Conservation (phyloP, 37 sponge, comb jelly and placozoan genomes). For the Lycopodina hypogea region DNA sequence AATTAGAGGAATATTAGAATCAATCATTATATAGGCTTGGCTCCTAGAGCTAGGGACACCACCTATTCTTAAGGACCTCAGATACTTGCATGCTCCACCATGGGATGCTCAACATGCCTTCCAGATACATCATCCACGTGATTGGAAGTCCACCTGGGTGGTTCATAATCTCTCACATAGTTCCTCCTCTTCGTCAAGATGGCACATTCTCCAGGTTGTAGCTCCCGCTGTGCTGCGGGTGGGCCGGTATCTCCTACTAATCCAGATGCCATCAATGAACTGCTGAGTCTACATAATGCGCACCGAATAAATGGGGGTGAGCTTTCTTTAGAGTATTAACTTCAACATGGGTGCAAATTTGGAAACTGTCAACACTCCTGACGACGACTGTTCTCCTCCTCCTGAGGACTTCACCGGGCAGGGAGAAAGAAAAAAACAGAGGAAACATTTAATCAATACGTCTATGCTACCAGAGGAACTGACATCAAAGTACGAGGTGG, state of each 20-base stretch:
- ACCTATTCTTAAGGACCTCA: too few relatives aligned
- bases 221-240: not conserved
- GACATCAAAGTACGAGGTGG: slow-evolving; percentile 45
- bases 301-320: not conserved
- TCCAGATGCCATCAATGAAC: not conserved
- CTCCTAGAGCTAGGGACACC: too few relatives aligned
- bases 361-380: not conserved
- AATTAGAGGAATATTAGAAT: too few relatives aligned
- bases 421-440: not conserved
- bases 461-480: slow-evolving; percentile 34
- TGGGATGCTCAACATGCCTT: slow-evolving; percentile 24
- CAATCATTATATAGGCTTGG: too few relatives aligned
- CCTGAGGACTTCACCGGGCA: not conserved
- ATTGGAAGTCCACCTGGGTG: slow-evolving; percentile 56
- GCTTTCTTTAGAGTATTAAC: slow-evolving; percentile 1
- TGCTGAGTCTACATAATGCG: too few relatives aligned
- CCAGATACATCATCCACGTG: slow-evolving; percentile 60
- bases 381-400: not conserved
- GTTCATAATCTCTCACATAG: slow-evolving; percentile 47
- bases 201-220: slow-evolving; percentile 42
- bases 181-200: slow-evolving; percentile 53
- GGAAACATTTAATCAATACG: not conserved
- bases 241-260: not conserved
- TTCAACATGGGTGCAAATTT: slow-evolving; percentile 1
- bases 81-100: slow-evolving; percentile 78